phyloP scores from a whole-genome alignment of 2,113 vertebrate genomes.

The Calyptommatus sinebrachiatus region DNA sequence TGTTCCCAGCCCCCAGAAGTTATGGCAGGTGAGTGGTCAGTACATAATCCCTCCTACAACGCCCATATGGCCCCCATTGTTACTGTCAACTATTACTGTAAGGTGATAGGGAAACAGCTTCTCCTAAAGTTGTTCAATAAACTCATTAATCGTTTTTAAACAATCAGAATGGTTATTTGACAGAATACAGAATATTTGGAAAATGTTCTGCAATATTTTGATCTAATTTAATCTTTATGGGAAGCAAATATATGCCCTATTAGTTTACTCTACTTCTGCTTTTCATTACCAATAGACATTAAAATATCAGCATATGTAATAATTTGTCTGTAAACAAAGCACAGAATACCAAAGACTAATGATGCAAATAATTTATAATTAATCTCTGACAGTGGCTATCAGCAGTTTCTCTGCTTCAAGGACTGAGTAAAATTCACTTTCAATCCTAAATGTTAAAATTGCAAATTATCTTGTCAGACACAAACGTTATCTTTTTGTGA shows the following conservation, averaged over 20 bases:
- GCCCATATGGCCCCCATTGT: too few relatives aligned
- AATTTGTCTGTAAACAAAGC: constrained; percentile 1
- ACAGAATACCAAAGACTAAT: background rate
- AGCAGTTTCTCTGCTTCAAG: constrained; percentile 13
- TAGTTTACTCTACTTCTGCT: background rate
- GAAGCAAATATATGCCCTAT: background rate
- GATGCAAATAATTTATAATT: background rate
- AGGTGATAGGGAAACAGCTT: too few relatives aligned
- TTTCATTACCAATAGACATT: background rate
- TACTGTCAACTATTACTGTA: too few relatives aligned
- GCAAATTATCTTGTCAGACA: background rate
- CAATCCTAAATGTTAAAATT: constrained; percentile 9
- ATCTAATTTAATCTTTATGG: background rate
- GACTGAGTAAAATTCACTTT: background rate
- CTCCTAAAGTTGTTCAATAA: too few relatives aligned
- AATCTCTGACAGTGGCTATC: background rate
- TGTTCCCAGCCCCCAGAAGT: too few relatives aligned
- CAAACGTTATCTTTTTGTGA: background rate
- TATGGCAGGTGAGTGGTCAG: too few relatives aligned
- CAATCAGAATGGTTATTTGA: too few relatives aligned
- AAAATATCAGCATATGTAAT: background rate
- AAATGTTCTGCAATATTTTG: background rate
- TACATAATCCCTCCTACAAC: too few relatives aligned
- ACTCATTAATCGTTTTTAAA: too few relatives aligned
- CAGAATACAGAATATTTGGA: too few relatives aligned